phyloP scores from a whole-genome alignment of 2,888 invertebrate genomes.

The Pristionchus fissidentatus region DNA sequence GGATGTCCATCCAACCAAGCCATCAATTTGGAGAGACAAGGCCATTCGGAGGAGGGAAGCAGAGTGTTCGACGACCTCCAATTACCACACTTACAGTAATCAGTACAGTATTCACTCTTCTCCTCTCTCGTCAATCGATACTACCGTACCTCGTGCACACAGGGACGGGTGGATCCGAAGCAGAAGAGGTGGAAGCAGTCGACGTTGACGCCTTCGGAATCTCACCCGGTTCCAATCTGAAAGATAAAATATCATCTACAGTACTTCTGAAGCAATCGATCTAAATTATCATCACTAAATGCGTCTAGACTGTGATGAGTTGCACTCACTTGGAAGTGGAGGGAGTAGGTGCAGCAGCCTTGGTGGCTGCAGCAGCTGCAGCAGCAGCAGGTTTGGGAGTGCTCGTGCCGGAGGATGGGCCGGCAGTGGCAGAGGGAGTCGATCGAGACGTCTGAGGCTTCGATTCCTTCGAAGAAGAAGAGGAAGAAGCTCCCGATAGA shows the following conservation, averaged over 20 bases:
- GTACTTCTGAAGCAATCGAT: background rate
- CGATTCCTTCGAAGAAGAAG: background rate
- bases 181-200: conserved; percentile 49
- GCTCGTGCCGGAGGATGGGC: conserved; percentile 15
- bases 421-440: conserved; percentile 34
- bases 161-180: conserved; percentile 41
- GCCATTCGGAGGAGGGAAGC: conserved; percentile 29
- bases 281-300: background rate
- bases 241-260: background rate
- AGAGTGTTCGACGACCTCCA: conserved; percentile 28
- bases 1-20: conserved; percentile 36
- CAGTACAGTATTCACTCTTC: background rate
- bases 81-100: background rate
- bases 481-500: conserved; percentile 20
- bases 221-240: conserved; percentile 65
- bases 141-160: conserved; percentile 25
- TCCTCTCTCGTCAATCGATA: background rate
- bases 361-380: background rate
- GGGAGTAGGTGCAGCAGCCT: background rate
- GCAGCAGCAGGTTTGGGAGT: conserved; percentile 2
- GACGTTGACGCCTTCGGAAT: conserved; percentile 58
- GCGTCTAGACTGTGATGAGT: background rate
- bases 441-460: background rate
- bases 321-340: conserved; percentile 33
- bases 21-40: conserved; percentile 28